Evolutionary conservation across 2,888 invertebrate species (phyloP).

Genomic region (Nomada ferruginata): DNA sequence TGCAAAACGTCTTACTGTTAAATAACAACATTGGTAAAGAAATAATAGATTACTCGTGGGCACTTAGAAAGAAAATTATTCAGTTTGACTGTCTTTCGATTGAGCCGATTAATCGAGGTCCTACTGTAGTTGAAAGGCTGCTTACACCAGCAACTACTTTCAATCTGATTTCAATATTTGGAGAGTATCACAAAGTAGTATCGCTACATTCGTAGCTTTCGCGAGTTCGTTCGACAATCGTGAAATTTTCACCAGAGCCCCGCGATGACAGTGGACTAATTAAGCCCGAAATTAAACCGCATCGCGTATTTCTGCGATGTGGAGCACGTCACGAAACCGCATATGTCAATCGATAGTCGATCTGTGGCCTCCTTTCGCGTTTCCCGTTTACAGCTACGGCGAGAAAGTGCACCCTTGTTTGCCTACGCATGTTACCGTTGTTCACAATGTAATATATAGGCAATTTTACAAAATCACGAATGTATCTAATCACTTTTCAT

Average conservation of each 20-base stretch:
- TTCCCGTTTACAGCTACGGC: not conserved
- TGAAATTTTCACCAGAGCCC: not conserved
- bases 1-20: too few species aligned
- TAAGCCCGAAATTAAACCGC: slow-evolving; percentile 43
- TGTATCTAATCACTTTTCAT: too few species aligned
- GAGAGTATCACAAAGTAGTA: too few species aligned
- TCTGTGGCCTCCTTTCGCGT: slow-evolving; percentile 24
- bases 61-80: too few species aligned
- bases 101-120: too few species aligned
- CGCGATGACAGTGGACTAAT: slow-evolving; percentile 29
- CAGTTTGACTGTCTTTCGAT: too few species aligned
- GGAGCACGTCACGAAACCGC: slow-evolving; percentile 23
- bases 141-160: too few species aligned
- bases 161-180: too few species aligned
- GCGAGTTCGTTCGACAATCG: not conserved
- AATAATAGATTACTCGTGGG: too few species aligned
- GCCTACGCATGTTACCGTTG: not conserved
- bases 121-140: too few species aligned
- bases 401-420: slow-evolving; percentile 16
- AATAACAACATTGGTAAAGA: too few species aligned
- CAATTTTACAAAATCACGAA: too few species aligned
- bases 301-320: slow-evolving; percentile 18
- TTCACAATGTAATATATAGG: not conserved
- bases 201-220: not conserved
- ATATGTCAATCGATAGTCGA: slow-evolving; percentile 40